Evolutionary conservation across 1,140 invertebrate species (phyloP).

Genomic region (Magallana ariakensis): DNA sequence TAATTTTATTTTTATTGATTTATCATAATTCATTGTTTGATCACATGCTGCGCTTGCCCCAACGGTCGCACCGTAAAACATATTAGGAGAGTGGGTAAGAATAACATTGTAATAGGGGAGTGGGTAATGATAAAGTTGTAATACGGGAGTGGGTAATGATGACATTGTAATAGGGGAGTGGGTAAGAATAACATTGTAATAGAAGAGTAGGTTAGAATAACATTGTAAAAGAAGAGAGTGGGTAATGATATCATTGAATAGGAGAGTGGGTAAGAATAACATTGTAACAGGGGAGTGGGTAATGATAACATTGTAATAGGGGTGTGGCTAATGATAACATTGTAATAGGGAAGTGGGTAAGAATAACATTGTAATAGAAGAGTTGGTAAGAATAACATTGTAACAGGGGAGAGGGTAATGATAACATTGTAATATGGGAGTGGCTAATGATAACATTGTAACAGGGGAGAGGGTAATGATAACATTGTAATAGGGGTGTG

Average conservation of each 20-base stretch:
- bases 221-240: too few species aligned
- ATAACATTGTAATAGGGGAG: slow-evolving; percentile 63
- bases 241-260: too few species aligned
- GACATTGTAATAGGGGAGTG: slow-evolving; percentile 65
- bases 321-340: too few species aligned
- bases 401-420: slow-evolving; percentile 73
- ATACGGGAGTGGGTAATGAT: slow-evolving; percentile 71
- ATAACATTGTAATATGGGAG: too few species aligned
- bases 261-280: slow-evolving; percentile 70
- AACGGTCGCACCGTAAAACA: too few species aligned
- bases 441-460: too few species aligned
- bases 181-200: slow-evolving; percentile 65
- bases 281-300: slow-evolving; percentile 72
- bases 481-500: too few species aligned
- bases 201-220: slow-evolving; percentile 71
- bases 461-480: slow-evolving; percentile 72
- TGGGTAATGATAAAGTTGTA: slow-evolving; percentile 63
- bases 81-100: slow-evolving; percentile 74
- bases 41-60: too few species aligned
- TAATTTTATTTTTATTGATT: too few species aligned
- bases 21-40: too few species aligned
- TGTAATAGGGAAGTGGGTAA: slow-evolving; percentile 75
- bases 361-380: slow-evolving; percentile 62
- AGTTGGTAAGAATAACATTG: slow-evolving; percentile 66
- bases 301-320: slow-evolving; percentile 35